A percentile compares a stretch with the other conserved stretches of the same genome.
Evolutionary conservation across 1,140 invertebrate species (phyloP).

Genomic region (Euschistus heros): DNA sequence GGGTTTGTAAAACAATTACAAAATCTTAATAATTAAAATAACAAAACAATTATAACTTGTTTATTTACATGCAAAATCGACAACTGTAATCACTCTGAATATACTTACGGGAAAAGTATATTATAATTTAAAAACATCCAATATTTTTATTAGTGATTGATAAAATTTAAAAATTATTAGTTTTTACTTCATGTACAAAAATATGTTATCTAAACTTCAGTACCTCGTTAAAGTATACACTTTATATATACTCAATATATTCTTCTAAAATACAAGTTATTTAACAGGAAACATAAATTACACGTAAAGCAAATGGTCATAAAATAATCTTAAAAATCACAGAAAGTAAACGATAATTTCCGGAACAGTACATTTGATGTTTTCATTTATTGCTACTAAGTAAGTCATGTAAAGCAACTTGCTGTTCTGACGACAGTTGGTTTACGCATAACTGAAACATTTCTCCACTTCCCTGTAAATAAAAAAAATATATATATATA

Average conservation of each 20-base stretch:
- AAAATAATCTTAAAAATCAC: slow-evolving; percentile 18
- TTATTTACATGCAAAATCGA: too few relatives aligned
- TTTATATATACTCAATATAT: slow-evolving; percentile 12
- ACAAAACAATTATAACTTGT: slow-evolving; percentile 2
- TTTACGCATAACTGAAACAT: slow-evolving; percentile 73
- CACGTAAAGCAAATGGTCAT: slow-evolving; percentile 1
- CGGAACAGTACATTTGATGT: slow-evolving; percentile 6
- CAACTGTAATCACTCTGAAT: background rate
- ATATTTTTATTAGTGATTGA: too few relatives aligned
- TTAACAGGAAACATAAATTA: background rate
- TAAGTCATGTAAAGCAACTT: slow-evolving; percentile 66
- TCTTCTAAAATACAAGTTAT: background rate
- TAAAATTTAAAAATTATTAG: too few relatives aligned
- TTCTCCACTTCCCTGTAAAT: slow-evolving; percentile 54
- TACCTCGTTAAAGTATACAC: background rate
- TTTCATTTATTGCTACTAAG: slow-evolving; percentile 14
- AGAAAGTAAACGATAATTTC: slow-evolving; percentile 18
- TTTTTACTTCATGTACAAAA: slow-evolving; percentile 12
- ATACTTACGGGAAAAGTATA: background rate
- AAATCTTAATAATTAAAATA: background rate
- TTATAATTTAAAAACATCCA: too few relatives aligned
- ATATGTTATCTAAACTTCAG: slow-evolving; percentile 14
- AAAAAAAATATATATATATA: slow-evolving; percentile 7
- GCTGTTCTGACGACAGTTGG: slow-evolving; percentile 63
- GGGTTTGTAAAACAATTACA: background rate